Base-by-base conservation (phyloP, 1,140 invertebrate species). In the Drosophila pseudoananassae region DNA sequence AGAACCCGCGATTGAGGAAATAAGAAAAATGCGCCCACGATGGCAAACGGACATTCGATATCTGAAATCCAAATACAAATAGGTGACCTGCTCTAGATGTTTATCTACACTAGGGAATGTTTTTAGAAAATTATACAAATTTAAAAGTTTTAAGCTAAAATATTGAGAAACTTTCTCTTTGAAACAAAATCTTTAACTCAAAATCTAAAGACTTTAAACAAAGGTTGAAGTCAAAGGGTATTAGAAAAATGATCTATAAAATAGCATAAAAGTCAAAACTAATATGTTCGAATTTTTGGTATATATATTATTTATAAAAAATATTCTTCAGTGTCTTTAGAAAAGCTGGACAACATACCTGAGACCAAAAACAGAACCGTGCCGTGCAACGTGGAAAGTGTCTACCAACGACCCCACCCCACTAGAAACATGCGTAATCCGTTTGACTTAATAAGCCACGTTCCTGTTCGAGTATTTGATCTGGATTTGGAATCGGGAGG, bases 391-490 rank as follows among this genome's bases (percentile, higher is more conserved):
- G 68, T 60, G 55, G 17, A 60, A 58, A 53, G 15, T 33, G 51
- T 15, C 52, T 27, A 20, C 20, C 45, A 12, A 10, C 25, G 36
- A 1, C 27, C n/a, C n/a, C 20, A 9, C 8, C 12, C 31, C 59
- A 15, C 31, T 55, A n/a, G 4, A 56, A 53, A 45, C 51, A 68
- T 76, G 80, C 71, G 65, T 84, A 84, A 84, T 79, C 80, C 80
- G 58, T 79, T 71, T 60, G 80, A 84, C 81, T 84, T 84, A 84
- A 84, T 84, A 84, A 84, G 80, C 80, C 80, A 84, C 80, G 80
- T 71, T 84, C 76, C 74, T 55, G 36, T 53, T 50, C 31, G 40
- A 60, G 63, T 71, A 71, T 71, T 71, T 71, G 68, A 71, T 71
- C 68, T 59, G 49, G 45, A 27, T 77, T 40, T 45, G 57, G 52